phyloP scores from a whole-genome alignment of 2,113 vertebrate species.

The Emydura subglobosa region DNA sequence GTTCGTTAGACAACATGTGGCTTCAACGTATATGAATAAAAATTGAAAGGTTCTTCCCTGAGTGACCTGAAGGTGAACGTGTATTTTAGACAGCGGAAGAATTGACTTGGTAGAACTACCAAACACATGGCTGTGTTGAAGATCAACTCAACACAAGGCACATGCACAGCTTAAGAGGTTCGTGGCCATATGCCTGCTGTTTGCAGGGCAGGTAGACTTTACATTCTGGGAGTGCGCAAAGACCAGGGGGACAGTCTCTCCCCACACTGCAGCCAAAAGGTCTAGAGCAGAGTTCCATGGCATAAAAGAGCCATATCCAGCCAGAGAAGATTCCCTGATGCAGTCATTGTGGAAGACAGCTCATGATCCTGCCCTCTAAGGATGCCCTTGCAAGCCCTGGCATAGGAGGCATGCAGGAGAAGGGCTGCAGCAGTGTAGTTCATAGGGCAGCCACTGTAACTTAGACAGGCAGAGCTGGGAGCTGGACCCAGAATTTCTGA shows the following conservation, averaged over 20 bases:
- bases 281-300: background rate
- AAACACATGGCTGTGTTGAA: background rate
- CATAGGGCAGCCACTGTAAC: background rate
- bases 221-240: background rate
- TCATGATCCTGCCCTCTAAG: background rate
- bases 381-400: background rate
- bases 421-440: background rate
- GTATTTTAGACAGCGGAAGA: too few relatives aligned
- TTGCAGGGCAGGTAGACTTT: background rate
- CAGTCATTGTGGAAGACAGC: background rate
- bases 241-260: background rate
- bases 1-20: rapidly evolving
- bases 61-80: background rate
- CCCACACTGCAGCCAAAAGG: background rate
- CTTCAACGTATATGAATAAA: rapidly evolving
- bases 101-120: too few relatives aligned
- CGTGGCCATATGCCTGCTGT: background rate
- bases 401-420: background rate
- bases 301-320: background rate
- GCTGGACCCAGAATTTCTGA: background rate
- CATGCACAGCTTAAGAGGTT: background rate
- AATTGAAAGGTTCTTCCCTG: background rate
- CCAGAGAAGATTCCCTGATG: background rate
- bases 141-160: background rate
- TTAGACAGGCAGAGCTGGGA: background rate